These are phyloP conservation scores for Cladopsammia gracilis DNA, from an alignment of 64 coral and sea anemone species.

Conservation along the genomic window DNA sequence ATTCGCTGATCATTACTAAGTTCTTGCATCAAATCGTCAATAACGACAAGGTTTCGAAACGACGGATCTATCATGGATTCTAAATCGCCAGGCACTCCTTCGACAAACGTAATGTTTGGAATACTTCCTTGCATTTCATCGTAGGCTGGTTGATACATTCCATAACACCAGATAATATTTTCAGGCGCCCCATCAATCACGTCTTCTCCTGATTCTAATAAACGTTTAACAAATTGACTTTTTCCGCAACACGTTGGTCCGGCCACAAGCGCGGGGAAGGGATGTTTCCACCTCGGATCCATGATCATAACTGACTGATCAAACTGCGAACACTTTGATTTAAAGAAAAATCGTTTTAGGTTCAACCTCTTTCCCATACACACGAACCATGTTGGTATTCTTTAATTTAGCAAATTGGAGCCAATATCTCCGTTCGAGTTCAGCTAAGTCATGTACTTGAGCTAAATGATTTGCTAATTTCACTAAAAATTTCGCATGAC, in stretches of 20 bases:
- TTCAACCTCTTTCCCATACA: no score
- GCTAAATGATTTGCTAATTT: slow-evolving; percentile 1
- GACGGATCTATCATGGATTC: slow-evolving; percentile 51
- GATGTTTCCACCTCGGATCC: slow-evolving; percentile 72
- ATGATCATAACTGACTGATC: slow-evolving; percentile 56
- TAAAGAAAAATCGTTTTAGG: no score
- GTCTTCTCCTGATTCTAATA: no score
- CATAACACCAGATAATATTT: slow-evolving; percentile 55
- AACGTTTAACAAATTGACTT: background rate
- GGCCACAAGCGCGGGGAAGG: slow-evolving; percentile 42
- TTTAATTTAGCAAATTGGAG: slow-evolving; percentile 40
- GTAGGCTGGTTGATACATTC: slow-evolving; percentile 43
- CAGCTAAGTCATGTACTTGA: slow-evolving; percentile 45
- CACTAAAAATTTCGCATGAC: slow-evolving; percentile 6
- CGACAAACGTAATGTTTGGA: slow-evolving; percentile 63
- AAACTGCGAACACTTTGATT: background rate
- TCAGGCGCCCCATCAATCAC: no score
- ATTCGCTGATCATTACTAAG: slow-evolving; percentile 8
- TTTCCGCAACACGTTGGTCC: slow-evolving; percentile 60
- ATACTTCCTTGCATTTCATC: slow-evolving; percentile 28
- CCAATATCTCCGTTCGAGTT: slow-evolving; percentile 9
- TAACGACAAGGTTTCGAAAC: slow-evolving; percentile 13
- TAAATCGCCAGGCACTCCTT: background rate
- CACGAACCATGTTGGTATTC: background rate
- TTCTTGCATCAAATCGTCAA: slow-evolving; percentile 78